Percentiles rank a stretch among this genome's conserved stretches.
These are phyloP conservation scores for Aldrovandia affinis DNA, from an alignment of 2,797 vertebrate species.

Conservation along the genomic window DNA sequence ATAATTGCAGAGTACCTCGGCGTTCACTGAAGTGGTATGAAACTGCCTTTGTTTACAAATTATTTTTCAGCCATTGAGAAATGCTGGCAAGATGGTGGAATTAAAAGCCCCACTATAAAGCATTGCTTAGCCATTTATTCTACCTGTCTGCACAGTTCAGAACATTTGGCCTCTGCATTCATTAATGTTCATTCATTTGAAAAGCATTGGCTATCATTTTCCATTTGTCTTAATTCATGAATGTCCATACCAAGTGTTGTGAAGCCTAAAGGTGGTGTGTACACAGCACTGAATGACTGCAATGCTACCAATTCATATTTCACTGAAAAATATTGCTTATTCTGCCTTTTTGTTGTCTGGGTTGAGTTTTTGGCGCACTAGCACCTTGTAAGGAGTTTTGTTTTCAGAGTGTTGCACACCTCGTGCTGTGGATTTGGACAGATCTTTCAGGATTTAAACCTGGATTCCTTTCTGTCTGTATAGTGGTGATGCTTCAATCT, in stretches of 20 bases:
- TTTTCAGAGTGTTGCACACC: neutral
- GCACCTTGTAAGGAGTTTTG: neutral
- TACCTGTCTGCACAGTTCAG: no score
- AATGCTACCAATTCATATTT: no score
- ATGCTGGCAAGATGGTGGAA: neutral
- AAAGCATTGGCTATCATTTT: neutral
- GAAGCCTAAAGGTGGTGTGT: neutral
- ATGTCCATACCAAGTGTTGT: neutral
- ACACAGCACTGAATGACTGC: neutral
- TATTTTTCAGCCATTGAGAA: neutral
- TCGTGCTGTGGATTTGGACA: neutral
- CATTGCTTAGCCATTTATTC: neutral
- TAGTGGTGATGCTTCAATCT: no score
- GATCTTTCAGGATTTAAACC: neutral
- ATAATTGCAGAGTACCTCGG: neutral
- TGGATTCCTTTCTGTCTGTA: neutral
- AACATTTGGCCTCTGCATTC: neutral
- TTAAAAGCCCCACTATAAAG: neutral
- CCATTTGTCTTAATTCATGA: neutral
- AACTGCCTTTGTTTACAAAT: neutral
- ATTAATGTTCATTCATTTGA: neutral
- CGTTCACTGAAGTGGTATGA: neutral
- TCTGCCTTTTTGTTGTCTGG: neutral
- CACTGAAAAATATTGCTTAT: no score
- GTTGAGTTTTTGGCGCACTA: neutral